Conservation (phyloP, 1,140 invertebrate genomes). For the Macrocentrus cingulum region DNA sequence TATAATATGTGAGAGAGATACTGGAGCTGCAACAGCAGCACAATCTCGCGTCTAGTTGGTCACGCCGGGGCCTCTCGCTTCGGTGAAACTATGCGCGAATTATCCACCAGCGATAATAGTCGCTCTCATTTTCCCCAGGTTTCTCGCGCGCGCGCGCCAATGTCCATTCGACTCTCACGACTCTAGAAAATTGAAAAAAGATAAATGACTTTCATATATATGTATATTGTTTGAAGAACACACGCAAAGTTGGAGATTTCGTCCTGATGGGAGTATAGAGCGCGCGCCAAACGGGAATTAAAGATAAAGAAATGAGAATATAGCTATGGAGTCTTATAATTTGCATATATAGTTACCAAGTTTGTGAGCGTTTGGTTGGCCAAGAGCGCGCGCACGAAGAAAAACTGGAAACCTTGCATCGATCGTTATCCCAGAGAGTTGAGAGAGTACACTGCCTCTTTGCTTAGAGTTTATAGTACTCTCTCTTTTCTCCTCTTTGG, state of each 20-base stretch:
- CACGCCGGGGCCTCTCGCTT: constrained; percentile 16
- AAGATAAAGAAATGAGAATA: constrained; percentile 11
- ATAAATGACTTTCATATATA: no score
- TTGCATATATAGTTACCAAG: constrained; percentile 29
- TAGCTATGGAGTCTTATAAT: constrained; percentile 17
- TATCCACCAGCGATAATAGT: constrained; percentile 17
- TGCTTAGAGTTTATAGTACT: constrained; percentile 10
- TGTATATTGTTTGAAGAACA: no score
- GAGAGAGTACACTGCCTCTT: constrained; percentile 10
- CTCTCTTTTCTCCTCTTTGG: neutral
- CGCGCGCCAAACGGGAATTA: neutral
- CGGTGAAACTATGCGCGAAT: constrained; percentile 24
- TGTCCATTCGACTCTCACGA: constrained; percentile 7
- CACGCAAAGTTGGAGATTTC: constrained; percentile 11
- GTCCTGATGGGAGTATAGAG: neutral
- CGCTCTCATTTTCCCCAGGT: constrained; percentile 10
- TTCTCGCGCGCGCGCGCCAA: neutral
- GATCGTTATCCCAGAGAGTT: constrained; percentile 30
- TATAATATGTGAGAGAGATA: neutral
- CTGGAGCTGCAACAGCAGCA: neutral
- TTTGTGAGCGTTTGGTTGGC: constrained; percentile 9
- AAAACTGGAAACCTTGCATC: constrained; percentile 33
- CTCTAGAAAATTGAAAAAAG: no score
- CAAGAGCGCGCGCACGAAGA: constrained; percentile 18
- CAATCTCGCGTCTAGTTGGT: constrained; percentile 22